These are phyloP conservation scores for Trichacis sp. DNA, from an alignment of 2,888 invertebrate species.

Conservation along the genomic window DNA sequence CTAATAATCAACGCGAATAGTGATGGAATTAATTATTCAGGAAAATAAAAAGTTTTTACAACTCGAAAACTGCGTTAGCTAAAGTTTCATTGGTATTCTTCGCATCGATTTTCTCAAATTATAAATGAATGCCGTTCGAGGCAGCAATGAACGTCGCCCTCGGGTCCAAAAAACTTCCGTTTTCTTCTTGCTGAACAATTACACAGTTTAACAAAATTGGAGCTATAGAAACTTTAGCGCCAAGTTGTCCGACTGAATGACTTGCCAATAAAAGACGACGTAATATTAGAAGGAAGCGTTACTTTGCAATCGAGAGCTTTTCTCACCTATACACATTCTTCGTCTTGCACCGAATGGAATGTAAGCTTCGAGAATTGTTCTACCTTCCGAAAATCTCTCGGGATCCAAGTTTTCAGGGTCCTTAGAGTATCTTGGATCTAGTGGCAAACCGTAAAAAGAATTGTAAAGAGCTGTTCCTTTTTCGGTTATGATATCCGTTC, in stretches of 20 bases:
- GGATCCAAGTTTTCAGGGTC: slow-evolving; percentile 53
- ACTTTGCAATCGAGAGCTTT: no score
- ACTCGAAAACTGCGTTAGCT: no score
- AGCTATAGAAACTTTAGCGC: slow-evolving; percentile 56
- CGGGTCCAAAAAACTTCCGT: slow-evolving; percentile 50
- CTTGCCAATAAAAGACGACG: slow-evolving; percentile 53
- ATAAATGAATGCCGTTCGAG: slow-evolving; percentile 54
- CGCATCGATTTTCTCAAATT: slow-evolving; percentile 48
- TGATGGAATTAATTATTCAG: no score
- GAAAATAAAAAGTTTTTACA: no score
- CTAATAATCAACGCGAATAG: no score
- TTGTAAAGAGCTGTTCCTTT: no score
- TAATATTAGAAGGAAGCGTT: slow-evolving; percentile 43
- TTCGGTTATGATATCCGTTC: slow-evolving; percentile 54
- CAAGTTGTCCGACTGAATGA: slow-evolving; percentile 53
- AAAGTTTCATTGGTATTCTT: no score
- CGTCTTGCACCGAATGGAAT: slow-evolving; percentile 60
- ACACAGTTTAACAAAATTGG: slow-evolving; percentile 55
- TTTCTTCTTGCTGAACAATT: slow-evolving; percentile 48
- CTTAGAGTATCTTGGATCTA: slow-evolving; percentile 54
- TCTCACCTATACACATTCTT: slow-evolving; percentile 54
- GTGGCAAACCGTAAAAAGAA: slow-evolving; percentile 58
- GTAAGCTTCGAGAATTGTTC: slow-evolving; percentile 53
- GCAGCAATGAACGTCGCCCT: slow-evolving; percentile 59
- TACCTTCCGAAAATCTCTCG: slow-evolving; percentile 52